Percentiles rank a stretch among this genome's conserved stretches.
Evolutionary conservation across 2,113 vertebrate genomes (phyloP).

Genomic region (Vulpes ferrilata): DNA sequence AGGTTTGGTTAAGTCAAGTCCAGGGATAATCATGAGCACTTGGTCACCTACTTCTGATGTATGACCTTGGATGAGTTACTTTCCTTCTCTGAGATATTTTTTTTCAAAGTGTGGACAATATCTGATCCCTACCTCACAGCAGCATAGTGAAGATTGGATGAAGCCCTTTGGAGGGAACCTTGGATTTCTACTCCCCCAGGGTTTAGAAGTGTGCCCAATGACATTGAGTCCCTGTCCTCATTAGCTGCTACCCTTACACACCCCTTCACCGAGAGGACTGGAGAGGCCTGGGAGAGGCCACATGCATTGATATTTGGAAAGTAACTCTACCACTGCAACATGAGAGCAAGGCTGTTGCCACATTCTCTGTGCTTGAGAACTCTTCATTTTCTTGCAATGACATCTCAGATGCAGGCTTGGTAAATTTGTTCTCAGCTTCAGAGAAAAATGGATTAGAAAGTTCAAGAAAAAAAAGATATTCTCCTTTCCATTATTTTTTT

Average conservation of each 20-base stretch:
- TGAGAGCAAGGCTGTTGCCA: background rate
- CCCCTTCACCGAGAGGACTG: background rate
- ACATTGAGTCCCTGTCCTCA: background rate
- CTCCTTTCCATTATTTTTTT: background rate
- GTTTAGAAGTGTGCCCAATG: background rate
- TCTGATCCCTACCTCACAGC: background rate
- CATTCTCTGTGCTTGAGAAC: background rate
- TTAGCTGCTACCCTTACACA: background rate
- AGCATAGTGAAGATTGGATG: too few relatives aligned
- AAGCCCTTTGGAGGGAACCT: background rate
- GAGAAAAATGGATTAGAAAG: conserved; percentile 36
- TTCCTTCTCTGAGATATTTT: background rate
- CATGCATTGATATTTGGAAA: background rate
- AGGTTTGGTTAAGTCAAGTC: background rate
- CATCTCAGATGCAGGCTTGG: background rate
- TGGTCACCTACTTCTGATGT: background rate
- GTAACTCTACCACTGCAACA: background rate
- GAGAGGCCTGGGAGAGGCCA: background rate
- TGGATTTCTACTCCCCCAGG: background rate
- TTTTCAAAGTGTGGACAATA: background rate
- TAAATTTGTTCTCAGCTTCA: background rate
- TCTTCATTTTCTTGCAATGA: accelerated
- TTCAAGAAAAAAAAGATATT: background rate
- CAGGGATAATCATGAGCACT: background rate
- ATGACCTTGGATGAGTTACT: background rate